phyloP scores from a whole-genome alignment of 2,888 invertebrate species.

The Stenchaetothrips biformis region DNA sequence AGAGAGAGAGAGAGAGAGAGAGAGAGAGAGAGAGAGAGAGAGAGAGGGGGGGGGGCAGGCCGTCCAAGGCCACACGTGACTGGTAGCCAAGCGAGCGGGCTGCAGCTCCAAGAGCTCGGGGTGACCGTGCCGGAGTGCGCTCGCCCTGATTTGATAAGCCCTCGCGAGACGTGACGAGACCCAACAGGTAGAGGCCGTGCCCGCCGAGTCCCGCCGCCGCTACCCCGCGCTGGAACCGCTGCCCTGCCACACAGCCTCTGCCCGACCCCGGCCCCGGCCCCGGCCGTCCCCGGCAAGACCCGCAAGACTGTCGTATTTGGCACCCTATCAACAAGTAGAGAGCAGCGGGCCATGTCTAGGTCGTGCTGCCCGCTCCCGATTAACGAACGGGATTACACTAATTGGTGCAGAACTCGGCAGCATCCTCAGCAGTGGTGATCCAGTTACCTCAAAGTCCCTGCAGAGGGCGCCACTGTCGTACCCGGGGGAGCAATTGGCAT shows the following conservation, averaged over 20 bases:
- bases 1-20: not conserved
- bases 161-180: not conserved
- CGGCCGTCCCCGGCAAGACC: not conserved
- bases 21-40: not conserved
- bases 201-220: too few species aligned
- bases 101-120: not conserved
- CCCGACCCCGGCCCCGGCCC: not conserved
- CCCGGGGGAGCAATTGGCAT: too few species aligned
- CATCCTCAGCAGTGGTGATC: too few species aligned
- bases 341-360: not conserved
- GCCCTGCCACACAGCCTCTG: too few species aligned
- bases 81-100: not conserved
- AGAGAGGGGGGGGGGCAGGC: not conserved
- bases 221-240: too few species aligned
- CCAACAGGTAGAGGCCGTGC: not conserved
- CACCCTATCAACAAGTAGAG: not conserved
- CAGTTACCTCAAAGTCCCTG: too few species aligned
- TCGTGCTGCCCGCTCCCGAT: too few species aligned
- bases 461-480: too few species aligned
- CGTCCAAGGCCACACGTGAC: not conserved
- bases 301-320: not conserved
- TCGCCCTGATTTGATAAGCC: slow-evolving; percentile 2
- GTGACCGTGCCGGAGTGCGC: not conserved
- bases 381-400: too few species aligned
- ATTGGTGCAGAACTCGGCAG: too few species aligned